Conservation (phyloP, 2,888 invertebrate genomes). For the Plemyria rubiginata region DNA sequence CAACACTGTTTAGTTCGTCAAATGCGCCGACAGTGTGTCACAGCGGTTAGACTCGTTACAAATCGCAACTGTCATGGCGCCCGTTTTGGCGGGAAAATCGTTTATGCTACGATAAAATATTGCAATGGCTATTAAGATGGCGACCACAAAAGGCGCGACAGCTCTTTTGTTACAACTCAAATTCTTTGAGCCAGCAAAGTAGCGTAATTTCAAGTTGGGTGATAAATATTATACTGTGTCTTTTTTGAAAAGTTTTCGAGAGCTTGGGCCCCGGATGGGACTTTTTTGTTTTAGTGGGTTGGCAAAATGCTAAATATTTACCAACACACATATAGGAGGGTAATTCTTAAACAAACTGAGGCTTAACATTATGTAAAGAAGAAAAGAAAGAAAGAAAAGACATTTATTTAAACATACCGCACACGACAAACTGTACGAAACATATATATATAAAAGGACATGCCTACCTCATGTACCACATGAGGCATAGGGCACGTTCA, state of each 20-base stretch:
- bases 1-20: neutral
- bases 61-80: slow-evolving; percentile 45
- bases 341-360: no score
- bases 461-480: no score
- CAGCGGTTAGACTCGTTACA: slow-evolving; percentile 14
- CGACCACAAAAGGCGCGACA: slow-evolving; percentile 19
- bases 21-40: slow-evolving; percentile 5
- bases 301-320: no score
- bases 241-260: slow-evolving; percentile 10
- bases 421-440: no score
- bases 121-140: slow-evolving; percentile 23
- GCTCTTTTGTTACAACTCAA: slow-evolving; percentile 11
- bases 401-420: no score
- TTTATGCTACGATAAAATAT: slow-evolving; percentile 37
- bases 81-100: slow-evolving; percentile 37
- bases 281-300: slow-evolving; percentile 4
- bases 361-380: no score
- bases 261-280: neutral
- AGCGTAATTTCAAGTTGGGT: slow-evolving; percentile 13
- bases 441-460: no score
- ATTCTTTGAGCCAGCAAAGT: slow-evolving; percentile 5
- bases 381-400: no score
- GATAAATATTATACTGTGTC: slow-evolving; percentile 12
- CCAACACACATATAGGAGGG: no score
- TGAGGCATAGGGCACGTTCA: no score